A percentile compares a stretch with the other conserved stretches of the same genome.
Evolutionary conservation across 2,888 invertebrate species (phyloP).

Genomic region (Tenthredo scrophulariae): DNA sequence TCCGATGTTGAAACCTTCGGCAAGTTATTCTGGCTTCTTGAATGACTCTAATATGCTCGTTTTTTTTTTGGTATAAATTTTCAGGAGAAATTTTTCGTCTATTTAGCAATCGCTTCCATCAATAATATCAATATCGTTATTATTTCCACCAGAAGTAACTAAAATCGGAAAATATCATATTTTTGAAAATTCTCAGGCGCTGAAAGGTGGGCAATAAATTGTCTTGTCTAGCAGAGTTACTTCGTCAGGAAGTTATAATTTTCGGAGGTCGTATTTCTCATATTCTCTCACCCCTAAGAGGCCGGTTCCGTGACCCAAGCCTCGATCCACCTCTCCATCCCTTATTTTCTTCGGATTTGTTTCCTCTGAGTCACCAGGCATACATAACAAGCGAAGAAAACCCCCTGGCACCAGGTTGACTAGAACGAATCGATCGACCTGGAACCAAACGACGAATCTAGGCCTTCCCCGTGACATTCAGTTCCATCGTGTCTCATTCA

Average conservation of each 20-base stretch:
- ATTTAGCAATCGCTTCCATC: too few species aligned
- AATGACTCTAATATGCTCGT: not conserved
- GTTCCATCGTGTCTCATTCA: not conserved
- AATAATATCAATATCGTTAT: too few species aligned
- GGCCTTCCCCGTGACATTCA: slow-evolving; percentile 26
- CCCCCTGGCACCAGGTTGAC: slow-evolving; percentile 9
- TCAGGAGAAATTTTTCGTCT: not conserved
- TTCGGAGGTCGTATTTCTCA: not conserved
- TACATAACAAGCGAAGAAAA: not conserved
- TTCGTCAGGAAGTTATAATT: not conserved
- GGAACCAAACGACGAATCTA: slow-evolving; percentile 29
- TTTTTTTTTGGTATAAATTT: not conserved
- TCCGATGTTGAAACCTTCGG: not conserved
- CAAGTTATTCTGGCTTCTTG: not conserved
- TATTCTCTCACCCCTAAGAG: not conserved
- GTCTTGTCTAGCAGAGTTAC: not conserved
- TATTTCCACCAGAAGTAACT: too few species aligned
- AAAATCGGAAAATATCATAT: too few species aligned
- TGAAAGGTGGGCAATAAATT: too few species aligned
- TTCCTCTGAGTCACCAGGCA: slow-evolving; percentile 29
- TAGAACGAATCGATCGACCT: slow-evolving; percentile 42
- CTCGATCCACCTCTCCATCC: not conserved
- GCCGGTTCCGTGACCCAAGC: not conserved
- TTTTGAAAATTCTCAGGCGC: not conserved
- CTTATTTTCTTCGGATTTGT: not conserved